Base-by-base conservation (phyloP, 2,888 invertebrate genomes). In the Lasioglossum malachurum region DNA sequence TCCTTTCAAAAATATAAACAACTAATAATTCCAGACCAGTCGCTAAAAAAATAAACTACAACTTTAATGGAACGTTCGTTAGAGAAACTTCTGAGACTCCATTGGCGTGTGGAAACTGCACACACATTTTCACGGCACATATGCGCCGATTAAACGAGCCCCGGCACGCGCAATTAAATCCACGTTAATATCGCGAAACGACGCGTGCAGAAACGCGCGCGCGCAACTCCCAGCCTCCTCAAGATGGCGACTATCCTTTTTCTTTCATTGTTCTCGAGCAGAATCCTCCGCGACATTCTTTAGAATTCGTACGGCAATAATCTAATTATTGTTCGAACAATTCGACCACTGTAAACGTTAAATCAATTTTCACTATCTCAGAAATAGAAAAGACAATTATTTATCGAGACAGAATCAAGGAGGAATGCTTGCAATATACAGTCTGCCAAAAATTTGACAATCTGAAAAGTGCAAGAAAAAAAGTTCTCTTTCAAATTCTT, bases 161-260 rank as follows among this genome's bases (percentile, higher is more conserved):
- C 76, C 87, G 87, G 85, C 91, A 93, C 93, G 93, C 89, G 83
- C 92, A 92, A 93, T 93, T 93, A 92, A 92, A 90, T 84, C 76
- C 85, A 80, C 93, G 93, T 93, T 93, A 93, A 93, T 93, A 93
- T 93, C 91, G 92, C 86, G 87, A 93, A 93, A 93, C 92, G 93
- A 87, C 87, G 89, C 90, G 87, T 90, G 87, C 53, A 38, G 69
- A 72, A 75, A 71, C 31, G 60, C 27, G 31, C 27, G 31, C 75
- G 31, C 75, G 31, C 53, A 23, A 10, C 31, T 60, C 1, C 27
- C 14, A 27, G 23, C 8, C 53, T 27, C 14, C 60, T 27, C n/a
- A 27, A 27, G 27, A 60, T 60, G 67, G 67, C 67, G 35, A 8
- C 60, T 14, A 2, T 27, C 67, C 19, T 67, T 67, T 67, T 67